A percentile compares a stretch with the other conserved stretches of the same genome.
Evolutionary conservation across 2,888 invertebrate genomes (phyloP).

Genomic region (Cryptophagus acutangulus): DNA sequence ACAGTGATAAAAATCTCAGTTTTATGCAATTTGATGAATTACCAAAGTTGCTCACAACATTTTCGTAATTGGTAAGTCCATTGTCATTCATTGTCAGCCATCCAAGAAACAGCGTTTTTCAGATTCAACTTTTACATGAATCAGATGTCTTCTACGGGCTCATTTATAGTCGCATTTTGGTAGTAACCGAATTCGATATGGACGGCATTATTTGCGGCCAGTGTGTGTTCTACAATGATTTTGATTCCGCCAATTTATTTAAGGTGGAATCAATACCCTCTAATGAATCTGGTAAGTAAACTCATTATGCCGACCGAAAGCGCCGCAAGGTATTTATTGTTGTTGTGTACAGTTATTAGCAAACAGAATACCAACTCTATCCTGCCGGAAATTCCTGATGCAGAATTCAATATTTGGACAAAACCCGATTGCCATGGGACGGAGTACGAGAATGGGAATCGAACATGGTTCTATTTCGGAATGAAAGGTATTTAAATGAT

Average conservation of each 20-base stretch:
- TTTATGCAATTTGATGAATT: too few species aligned
- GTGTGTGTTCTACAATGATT: slow-evolving; percentile 78
- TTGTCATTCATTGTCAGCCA: too few species aligned
- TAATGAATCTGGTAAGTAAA: slow-evolving; percentile 54
- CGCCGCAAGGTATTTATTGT: slow-evolving; percentile 1
- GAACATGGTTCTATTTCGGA: slow-evolving; percentile 92
- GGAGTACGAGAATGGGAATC: slow-evolving; percentile 80
- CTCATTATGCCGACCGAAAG: not conserved
- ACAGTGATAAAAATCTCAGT: too few species aligned
- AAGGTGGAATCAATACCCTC: slow-evolving; percentile 69
- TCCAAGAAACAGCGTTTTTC: too few species aligned
- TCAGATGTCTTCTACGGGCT: too few species aligned
- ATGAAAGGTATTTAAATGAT: slow-evolving; percentile 55
- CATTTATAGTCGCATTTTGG: too few species aligned
- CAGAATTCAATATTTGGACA: slow-evolving; percentile 88
- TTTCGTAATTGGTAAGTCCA: too few species aligned
- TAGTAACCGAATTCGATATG: too few species aligned
- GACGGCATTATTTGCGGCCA: slow-evolving; percentile 60
- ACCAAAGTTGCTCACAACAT: too few species aligned
- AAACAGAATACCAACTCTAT: slow-evolving; percentile 22
- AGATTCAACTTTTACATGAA: too few species aligned
- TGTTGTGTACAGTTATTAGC: slow-evolving; percentile 17
- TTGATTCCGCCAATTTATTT: slow-evolving; percentile 86
- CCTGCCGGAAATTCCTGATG: slow-evolving; percentile 56
- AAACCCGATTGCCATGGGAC: slow-evolving; percentile 84